Conservation (phyloP, 2,888 invertebrate species). For the Achlya flavicornis region DNA sequence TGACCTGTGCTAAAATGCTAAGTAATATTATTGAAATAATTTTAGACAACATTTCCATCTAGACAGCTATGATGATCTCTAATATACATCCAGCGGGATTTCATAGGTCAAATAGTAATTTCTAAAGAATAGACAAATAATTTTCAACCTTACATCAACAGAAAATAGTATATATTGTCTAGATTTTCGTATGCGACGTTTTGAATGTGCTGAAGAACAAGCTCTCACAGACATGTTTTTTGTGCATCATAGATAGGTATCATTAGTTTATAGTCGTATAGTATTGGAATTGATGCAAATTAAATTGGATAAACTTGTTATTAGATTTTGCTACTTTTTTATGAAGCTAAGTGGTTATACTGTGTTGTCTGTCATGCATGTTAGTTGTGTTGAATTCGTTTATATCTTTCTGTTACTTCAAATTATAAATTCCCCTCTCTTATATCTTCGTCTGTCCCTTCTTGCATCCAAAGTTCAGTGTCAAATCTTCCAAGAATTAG, state of each 20-base stretch:
- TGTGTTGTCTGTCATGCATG: not conserved
- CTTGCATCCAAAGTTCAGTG: no score
- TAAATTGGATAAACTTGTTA: slow-evolving; percentile 4
- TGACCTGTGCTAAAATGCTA: not conserved
- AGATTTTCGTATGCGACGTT: not conserved
- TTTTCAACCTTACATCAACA: not conserved
- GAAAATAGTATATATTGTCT: not conserved
- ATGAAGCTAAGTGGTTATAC: not conserved
- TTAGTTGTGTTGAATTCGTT: not conserved
- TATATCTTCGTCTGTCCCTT: no score
- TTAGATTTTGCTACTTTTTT: not conserved
- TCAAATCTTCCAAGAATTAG: no score
- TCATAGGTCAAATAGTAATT: not conserved
- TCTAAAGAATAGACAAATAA: not conserved
- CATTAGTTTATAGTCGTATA: not conserved
- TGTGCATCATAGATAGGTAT: not conserved
- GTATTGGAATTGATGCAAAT: slow-evolving; percentile 4
- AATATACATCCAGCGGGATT: not conserved
- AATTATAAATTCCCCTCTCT: no score
- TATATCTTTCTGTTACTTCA: not conserved
- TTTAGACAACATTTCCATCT: not conserved
- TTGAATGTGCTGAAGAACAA: not conserved
- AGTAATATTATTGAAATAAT: not conserved
- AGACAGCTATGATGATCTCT: not conserved
- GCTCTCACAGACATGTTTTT: not conserved